These are phyloP conservation scores for Phoeniculus purpureus DNA, from an alignment of 2,797 vertebrate species.

Conservation along the genomic window DNA sequence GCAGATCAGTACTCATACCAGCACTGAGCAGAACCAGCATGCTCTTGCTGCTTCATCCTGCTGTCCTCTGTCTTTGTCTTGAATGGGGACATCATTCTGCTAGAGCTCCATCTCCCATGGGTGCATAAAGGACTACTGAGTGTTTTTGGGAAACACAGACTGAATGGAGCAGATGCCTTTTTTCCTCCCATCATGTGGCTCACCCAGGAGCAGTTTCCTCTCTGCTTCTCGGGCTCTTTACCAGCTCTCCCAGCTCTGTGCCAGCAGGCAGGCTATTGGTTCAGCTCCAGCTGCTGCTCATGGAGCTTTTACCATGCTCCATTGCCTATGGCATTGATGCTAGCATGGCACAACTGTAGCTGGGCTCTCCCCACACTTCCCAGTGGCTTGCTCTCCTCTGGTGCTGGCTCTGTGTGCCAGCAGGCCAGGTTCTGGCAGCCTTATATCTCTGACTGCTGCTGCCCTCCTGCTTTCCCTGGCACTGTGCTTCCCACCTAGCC, in stretches of 20 bases:
- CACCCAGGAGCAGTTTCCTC: not conserved
- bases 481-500: not conserved
- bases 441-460: rapidly evolving
- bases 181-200: not conserved
- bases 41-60: not conserved
- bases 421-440: not conserved
- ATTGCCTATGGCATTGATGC: not conserved
- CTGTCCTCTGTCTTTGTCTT: not conserved
- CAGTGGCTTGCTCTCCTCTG: not conserved
- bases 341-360: not conserved
- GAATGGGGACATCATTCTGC: not conserved
- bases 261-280: conserved; percentile 20
- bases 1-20: not conserved
- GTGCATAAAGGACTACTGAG: not conserved
- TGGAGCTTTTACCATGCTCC: not conserved
- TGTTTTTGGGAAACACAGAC: not conserved
- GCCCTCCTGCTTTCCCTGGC: not conserved
- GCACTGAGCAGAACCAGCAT: rapidly evolving
- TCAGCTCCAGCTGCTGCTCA: not conserved
- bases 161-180: not conserved
- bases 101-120: not conserved
- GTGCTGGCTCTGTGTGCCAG: not conserved
- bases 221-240: not conserved
- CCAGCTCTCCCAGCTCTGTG: conserved; percentile 15
- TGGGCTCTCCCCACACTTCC: not conserved